These are phyloP conservation scores for Netelia virgata DNA, from an alignment of 2,888 invertebrate species.

Conservation along the genomic window DNA sequence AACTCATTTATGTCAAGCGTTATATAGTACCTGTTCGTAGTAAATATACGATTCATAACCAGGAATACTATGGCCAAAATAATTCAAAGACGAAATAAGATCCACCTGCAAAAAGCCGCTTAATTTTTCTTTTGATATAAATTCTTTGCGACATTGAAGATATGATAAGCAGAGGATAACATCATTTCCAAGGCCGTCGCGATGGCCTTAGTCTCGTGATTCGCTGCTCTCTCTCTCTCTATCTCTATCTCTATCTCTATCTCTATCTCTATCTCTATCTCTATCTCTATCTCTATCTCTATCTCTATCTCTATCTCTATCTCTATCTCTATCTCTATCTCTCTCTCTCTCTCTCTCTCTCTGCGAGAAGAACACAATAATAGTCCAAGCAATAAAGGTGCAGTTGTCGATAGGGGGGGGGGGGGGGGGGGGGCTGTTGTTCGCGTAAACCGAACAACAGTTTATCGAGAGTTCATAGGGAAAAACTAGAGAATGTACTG, in stretches of 20 bases:
- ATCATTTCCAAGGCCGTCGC: conserved; percentile 34
- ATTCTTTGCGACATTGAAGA: conserved; percentile 71
- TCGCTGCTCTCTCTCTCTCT: conserved; percentile 3
- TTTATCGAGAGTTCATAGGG: not conserved
- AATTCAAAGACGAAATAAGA: conserved; percentile 31
- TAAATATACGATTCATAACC: not conserved
- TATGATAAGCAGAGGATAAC: conserved; percentile 60
- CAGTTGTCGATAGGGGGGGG: conserved; percentile 28
- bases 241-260: not conserved
- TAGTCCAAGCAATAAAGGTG: conserved; percentile 22
- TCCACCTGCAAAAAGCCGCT: conserved; percentile 71
- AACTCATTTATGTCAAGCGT: no score
- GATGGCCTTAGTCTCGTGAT: conserved; percentile 22
- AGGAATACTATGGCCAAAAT: not conserved
- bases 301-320: not conserved
- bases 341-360: not conserved
- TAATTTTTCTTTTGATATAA: conserved; percentile 76
- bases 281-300: not conserved
- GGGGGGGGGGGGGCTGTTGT: not conserved
- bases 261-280: no score
- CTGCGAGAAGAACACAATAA: conserved; percentile 25
- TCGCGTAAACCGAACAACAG: conserved; percentile 1
- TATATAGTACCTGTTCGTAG: no score
- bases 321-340: not conserved
- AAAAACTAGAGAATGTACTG: conserved; percentile 8